phyloP scores from a whole-genome alignment of 92 coral and sea anemone genomes.

The Actinernus sp. region DNA sequence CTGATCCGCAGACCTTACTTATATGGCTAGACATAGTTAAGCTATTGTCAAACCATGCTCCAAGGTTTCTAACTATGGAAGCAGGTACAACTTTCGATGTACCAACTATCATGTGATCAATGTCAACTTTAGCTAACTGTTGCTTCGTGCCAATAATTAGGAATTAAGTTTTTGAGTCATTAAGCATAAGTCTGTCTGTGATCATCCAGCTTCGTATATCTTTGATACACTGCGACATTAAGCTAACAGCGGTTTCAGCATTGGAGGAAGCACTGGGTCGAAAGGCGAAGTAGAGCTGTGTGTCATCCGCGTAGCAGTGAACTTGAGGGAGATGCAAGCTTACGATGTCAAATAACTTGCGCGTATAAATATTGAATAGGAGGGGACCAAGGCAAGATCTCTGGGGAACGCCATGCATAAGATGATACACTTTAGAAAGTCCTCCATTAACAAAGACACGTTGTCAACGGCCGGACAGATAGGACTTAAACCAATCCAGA shows the following conservation, averaged over 20 bases:
- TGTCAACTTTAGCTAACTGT: slow-evolving; percentile 21
- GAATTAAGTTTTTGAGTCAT: slow-evolving; percentile 41
- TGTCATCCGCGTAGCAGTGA: slow-evolving; percentile 34
- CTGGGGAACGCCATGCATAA: slow-evolving; percentile 45
- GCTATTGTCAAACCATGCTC: slow-evolving; percentile 9
- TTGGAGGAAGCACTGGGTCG: slow-evolving; percentile 6
- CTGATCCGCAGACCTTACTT: slow-evolving; percentile 1
- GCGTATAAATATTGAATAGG: slow-evolving; percentile 25
- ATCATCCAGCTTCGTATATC: slow-evolving; percentile 40
- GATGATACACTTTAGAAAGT: slow-evolving; percentile 17
- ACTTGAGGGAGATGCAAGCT: slow-evolving; percentile 29
- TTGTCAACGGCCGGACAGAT: slow-evolving; percentile 47
- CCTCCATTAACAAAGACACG: slow-evolving; percentile 40
- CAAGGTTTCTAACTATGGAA: slow-evolving; percentile 4
- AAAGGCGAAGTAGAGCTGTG: slow-evolving; percentile 9
- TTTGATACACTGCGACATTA: background rate
- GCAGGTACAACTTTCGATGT: slow-evolving; percentile 10
- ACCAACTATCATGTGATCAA: slow-evolving; percentile 6
- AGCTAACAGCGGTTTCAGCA: slow-evolving; percentile 2
- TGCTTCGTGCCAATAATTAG: slow-evolving; percentile 34
- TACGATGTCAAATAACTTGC: slow-evolving; percentile 38
- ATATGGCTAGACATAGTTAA: slow-evolving; percentile 3
- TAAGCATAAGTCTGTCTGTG: slow-evolving; percentile 14
- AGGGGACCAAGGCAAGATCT: slow-evolving; percentile 43
- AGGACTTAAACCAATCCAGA: slow-evolving; percentile 65